phyloP scores from a whole-genome alignment of 2,797 vertebrate genomes.

The Emydoidea blandingii region DNA sequence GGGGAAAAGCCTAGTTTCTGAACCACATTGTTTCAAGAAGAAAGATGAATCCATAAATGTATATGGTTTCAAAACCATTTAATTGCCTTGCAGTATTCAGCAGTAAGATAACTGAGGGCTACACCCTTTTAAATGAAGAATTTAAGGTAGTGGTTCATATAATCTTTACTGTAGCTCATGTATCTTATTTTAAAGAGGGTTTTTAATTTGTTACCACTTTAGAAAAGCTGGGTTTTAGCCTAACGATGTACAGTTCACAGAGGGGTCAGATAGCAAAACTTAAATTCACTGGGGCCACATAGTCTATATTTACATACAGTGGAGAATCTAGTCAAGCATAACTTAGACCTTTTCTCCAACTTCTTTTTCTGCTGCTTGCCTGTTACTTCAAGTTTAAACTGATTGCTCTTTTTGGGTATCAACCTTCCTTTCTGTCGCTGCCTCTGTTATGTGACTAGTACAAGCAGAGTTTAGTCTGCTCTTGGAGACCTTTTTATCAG shows the following conservation, averaged over 20 bases:
- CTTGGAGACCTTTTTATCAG: not conserved
- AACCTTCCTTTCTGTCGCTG: not conserved
- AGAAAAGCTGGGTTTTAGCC: not conserved
- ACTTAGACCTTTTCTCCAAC: not conserved
- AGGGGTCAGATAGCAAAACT: not conserved
- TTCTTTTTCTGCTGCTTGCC: not conserved
- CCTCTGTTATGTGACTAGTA: not conserved
- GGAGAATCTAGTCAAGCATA: not conserved
- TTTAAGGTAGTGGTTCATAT: not conserved
- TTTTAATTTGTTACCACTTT: not conserved
- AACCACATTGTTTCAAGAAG: not conserved
- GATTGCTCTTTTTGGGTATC: not conserved
- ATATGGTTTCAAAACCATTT: slow-evolving; percentile 1
- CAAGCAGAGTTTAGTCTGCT: not conserved
- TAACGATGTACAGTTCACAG: not conserved
- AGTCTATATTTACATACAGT: not conserved
- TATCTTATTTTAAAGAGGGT: not conserved
- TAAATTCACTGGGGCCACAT: not conserved
- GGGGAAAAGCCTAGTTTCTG: slow-evolving; percentile 5
- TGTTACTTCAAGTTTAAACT: not conserved
- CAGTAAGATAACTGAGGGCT: not conserved
- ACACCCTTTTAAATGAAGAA: not conserved
- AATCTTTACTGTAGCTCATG: not conserved
- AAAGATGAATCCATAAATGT: not conserved
- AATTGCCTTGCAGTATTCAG: not conserved